A percentile compares a stretch with the other conserved stretches of the same genome.
Conservation (phyloP, 2,888 invertebrate species). For the Pelosia muscerda region DNA sequence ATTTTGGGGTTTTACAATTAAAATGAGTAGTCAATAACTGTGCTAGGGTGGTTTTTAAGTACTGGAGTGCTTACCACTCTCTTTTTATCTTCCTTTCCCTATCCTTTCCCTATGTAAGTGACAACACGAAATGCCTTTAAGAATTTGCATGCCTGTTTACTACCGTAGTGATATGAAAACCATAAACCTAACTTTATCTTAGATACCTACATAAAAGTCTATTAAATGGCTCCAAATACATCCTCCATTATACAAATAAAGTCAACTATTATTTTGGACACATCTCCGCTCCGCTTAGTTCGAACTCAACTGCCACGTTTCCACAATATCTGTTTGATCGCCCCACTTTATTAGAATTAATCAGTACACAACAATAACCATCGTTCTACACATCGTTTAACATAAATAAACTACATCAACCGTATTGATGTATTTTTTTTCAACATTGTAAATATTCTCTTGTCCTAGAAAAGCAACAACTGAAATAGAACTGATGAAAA, state of each 20-base stretch:
- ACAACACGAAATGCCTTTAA: too few species aligned
- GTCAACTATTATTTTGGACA: neutral
- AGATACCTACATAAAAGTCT: too few species aligned
- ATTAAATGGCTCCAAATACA: too few species aligned
- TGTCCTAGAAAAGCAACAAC: constrained; percentile 21
- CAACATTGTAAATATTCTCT: neutral
- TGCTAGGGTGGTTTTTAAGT: neutral
- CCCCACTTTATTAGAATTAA: constrained; percentile 17
- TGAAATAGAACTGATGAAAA: constrained; percentile 17
- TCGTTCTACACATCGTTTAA: neutral
- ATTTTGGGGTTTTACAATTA: neutral
- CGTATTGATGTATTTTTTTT: constrained; percentile 13
- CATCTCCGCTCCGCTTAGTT: neutral
- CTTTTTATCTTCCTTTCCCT: too few species aligned
- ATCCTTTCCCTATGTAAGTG: too few species aligned
- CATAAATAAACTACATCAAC: constrained; percentile 6
- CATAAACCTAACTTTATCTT: too few species aligned
- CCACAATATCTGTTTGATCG: neutral
- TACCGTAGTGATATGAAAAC: too few species aligned
- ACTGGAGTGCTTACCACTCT: neutral
- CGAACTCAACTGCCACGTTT: neutral
- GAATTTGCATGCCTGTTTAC: too few species aligned
- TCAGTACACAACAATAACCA: constrained; percentile 12
- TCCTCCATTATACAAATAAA: too few species aligned
- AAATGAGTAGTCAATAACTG: neutral